Base-by-base conservation (phyloP, 1,140 invertebrate genomes). In the Hypsibius dujardini region DNA sequence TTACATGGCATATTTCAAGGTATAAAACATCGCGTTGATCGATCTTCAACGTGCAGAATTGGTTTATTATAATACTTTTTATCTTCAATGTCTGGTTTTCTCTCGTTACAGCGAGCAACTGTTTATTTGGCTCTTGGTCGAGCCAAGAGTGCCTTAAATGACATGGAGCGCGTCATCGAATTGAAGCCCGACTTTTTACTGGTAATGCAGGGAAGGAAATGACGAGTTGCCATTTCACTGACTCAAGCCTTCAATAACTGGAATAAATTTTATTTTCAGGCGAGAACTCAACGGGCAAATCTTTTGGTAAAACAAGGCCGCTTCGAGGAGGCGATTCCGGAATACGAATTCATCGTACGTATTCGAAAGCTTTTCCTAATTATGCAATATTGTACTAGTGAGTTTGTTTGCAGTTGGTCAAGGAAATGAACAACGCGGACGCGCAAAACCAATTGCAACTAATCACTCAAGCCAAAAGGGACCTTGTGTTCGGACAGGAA, bases 81-180 rank as follows among this genome's bases (percentile, higher is more conserved):
- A n/a, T 70, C 69, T 12, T 70, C 40, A 14, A 90, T 76, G 94
- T 89, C 76, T 28, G 28, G 28, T 28, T 90, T 90, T 28, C 28
- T 28, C 28, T 28, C 28, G 28, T 28, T 28, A 28, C 28, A 28
- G 78, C 84, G 95, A 77, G 95, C 94, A 14, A 98, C 95, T 3
- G 92, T 97, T 1, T 96, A 93, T 79, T 84, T 98, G 78, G 95
- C 94, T 7, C 82, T 97, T 73, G 93, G 93, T 47, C 96, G 95
- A 84, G 88, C 94, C 0, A 94, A 92, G 76, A 88, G 93, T 77
- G 95, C 95, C 3, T 81, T 98, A 14, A 85, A 88, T 76, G 96
- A 99, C 82, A 88, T 98, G 75, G 88, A 90, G 76, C 86, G 84
- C 81, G 93, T 95, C 15, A 80, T 98, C 69, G 88, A 95, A 76